Conservation (phyloP, 2,888 invertebrate species). For the Invenusta paracnida region DNA sequence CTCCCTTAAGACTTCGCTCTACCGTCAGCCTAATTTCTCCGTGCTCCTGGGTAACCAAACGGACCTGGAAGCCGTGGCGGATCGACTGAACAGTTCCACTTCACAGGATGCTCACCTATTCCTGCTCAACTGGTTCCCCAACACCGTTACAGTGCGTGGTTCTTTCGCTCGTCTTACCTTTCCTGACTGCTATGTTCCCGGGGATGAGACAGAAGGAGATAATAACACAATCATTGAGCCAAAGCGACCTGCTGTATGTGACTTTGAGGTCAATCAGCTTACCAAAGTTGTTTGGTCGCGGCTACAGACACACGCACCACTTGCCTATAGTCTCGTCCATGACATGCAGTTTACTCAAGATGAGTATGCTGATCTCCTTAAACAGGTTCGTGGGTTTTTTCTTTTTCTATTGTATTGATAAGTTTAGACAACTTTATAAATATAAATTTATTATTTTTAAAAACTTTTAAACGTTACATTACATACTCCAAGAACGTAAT, state of each 20-base stretch:
- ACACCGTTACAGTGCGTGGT: neutral
- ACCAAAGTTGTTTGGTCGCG: conserved; percentile 68
- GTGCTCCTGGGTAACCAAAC: neutral
- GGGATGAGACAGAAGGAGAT: no score
- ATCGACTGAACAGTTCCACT: neutral
- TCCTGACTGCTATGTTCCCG: conserved; percentile 28
- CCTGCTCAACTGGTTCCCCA: conserved; percentile 34
- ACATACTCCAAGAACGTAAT: no score
- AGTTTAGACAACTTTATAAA: neutral
- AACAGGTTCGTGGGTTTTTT: conserved; percentile 14
- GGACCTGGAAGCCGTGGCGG: neutral
- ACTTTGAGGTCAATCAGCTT: conserved; percentile 69
- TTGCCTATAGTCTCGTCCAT: conserved; percentile 56
- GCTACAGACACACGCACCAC: conserved; percentile 62
- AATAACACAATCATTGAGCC: no score
- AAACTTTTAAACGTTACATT: no score
- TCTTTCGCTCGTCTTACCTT: neutral
- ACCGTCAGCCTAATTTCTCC: neutral
- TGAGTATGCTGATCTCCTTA: conserved; percentile 64
- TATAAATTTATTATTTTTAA: no score
- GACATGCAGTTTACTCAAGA: conserved; percentile 62
- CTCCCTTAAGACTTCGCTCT: neutral
- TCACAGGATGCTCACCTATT: neutral
- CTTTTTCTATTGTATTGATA: neutral
- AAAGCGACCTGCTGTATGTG: conserved; percentile 65